These are phyloP conservation scores for Drosophila kambysellisi DNA, from an alignment of 2,888 invertebrate species.

Conservation along the genomic window DNA sequence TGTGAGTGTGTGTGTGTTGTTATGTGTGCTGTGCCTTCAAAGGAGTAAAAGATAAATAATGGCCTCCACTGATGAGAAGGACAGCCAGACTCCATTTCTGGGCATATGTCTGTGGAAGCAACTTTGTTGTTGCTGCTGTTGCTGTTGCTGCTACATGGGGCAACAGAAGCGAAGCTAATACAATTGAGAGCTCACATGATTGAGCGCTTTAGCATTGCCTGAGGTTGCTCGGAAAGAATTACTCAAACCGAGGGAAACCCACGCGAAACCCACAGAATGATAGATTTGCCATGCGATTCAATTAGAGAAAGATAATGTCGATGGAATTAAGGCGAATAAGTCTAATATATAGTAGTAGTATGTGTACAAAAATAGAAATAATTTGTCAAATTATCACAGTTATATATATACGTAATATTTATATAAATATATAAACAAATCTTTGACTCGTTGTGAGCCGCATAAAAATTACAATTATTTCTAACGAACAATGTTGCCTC, in stretches of 20 bases:
- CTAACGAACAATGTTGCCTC: not conserved
- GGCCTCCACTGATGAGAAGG: slow-evolving; percentile 66
- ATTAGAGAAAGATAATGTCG: slow-evolving; percentile 55
- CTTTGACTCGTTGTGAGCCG: not conserved
- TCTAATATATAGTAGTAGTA: not conserved
- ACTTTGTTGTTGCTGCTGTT: slow-evolving; percentile 9
- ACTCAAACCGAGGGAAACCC: slow-evolving; percentile 41
- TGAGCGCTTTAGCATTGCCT: slow-evolving; percentile 65
- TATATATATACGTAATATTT: not conserved
- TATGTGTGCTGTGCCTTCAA: slow-evolving; percentile 48
- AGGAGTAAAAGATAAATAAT: slow-evolving; percentile 77
- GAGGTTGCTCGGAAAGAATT: slow-evolving; percentile 52
- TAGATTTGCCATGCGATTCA: slow-evolving; percentile 64
- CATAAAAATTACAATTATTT: not conserved
- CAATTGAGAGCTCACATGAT: slow-evolving; percentile 62
- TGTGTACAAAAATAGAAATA: not conserved
- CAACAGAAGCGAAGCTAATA: slow-evolving; percentile 30
- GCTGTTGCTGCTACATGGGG: not conserved
- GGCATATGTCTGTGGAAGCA: slow-evolving; percentile 11
- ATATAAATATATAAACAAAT: not conserved
- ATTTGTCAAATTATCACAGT: not conserved
- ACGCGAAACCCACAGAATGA: slow-evolving; percentile 42
- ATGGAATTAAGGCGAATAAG: not conserved
- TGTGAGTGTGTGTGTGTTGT: not conserved
- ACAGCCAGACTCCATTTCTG: slow-evolving; percentile 37